A percentile compares a stretch with the other conserved stretches of the same genome.
phyloP scores from a whole-genome alignment of 2,113 vertebrate species.

The Halcyon malimbica region DNA sequence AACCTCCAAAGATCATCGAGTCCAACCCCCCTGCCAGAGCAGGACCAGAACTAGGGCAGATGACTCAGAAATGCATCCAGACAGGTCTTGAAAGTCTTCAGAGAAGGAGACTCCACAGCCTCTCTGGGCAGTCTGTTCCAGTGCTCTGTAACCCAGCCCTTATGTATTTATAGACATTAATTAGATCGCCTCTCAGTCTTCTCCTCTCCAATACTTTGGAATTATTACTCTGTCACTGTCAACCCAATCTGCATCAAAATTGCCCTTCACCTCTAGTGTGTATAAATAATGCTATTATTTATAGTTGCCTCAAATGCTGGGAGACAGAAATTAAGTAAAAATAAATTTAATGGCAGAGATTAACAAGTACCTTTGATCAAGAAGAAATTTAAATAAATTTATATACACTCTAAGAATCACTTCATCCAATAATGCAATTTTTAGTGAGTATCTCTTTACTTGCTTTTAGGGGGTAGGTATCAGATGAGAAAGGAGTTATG shows the following conservation, averaged over 20 bases:
- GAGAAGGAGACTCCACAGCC: too few species aligned
- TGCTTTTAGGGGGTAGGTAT: not conserved
- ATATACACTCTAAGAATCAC: not conserved
- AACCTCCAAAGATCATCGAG: too few species aligned
- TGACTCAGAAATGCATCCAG: too few species aligned
- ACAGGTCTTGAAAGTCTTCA: too few species aligned
- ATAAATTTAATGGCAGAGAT: not conserved
- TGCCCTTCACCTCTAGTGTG: not conserved
- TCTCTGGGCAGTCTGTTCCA: too few species aligned
- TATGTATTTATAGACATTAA: too few species aligned
- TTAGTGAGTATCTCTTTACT: not conserved
- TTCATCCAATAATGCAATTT: not conserved
- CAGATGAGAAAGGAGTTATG: not conserved
- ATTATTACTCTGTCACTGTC: not conserved
- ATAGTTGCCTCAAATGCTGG: not conserved
- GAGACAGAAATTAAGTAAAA: not conserved
- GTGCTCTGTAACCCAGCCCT: too few species aligned
- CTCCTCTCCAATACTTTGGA: not conserved
- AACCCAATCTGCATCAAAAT: not conserved
- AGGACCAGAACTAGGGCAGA: too few species aligned
- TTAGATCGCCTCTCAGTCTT: too few species aligned
- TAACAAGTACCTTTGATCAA: not conserved
- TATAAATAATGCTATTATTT: not conserved
- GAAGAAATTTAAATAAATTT: not conserved
- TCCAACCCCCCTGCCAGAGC: too few species aligned